Evolutionary conservation across 2,888 invertebrate species (phyloP), one percentile per base, ranked within the genome.

Genomic region (Leptopilina drosophilae): DNA sequence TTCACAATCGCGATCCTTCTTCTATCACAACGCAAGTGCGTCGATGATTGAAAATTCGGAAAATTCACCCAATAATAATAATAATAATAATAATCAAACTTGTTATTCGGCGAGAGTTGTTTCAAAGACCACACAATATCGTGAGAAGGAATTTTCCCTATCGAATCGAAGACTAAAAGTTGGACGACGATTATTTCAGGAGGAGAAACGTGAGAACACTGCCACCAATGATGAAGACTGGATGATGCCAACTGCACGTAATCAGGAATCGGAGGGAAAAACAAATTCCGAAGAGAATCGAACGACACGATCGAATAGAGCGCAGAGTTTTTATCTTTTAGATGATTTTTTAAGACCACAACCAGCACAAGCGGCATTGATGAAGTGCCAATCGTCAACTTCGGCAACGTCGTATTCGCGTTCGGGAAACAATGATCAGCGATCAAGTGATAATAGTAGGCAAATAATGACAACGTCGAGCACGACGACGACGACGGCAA

Each of bases 281-380:
- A 80, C 82, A 77, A 82, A 85, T 62, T 64, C 82, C 82, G n/a
- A 66, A 75, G 76, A 82, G 84, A 67, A n/a, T 79, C 80, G 78
- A 20, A 81, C 82, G 11, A 88, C 89, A 15, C 89, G 91, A 77
- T 90, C 92, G 5, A 82, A 82, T 8, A 86, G 91, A 26, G 92
- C 93, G 5, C 93, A 93, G 83, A 92, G 92, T 81, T 93, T 93
- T 82, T 93, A 93, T 86, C 90, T 93, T 12, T 87, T 93, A 33
- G 93, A 93, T 79, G 93, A 93, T 81, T 93, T 93, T 78, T 86
- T 93, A 66, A 89, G 91, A 15, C 93, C 92, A 0, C 87, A 87
- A 78, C 86, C 84, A 62, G 83, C 65, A 81, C 69, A 42, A 42
- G 7, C 76, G 80, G 87, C 84, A 81, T 46, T 64, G 11, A 84